phyloP scores from a whole-genome alignment of 1,140 invertebrate genomes.

The Atta texana region DNA sequence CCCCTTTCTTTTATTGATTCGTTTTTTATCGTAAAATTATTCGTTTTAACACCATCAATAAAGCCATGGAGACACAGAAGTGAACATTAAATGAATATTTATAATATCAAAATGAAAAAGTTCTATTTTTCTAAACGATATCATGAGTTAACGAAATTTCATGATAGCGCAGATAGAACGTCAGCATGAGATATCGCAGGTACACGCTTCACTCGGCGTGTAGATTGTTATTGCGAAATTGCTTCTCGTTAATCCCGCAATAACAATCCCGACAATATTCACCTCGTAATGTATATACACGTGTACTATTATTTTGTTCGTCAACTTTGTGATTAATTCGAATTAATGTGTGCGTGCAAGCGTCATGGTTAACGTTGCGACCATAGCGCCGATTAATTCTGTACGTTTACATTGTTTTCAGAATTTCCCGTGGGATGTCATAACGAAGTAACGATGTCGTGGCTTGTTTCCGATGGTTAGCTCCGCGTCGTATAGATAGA shows the following conservation, averaged over 20 bases:
- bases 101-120: neutral
- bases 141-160: neutral
- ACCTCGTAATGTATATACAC: neutral
- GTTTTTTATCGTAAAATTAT: neutral
- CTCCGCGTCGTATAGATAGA: slow-evolving; percentile 1
- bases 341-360: slow-evolving; percentile 5
- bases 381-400: slow-evolving; percentile 33
- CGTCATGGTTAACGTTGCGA: slow-evolving; percentile 19
- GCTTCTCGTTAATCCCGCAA: slow-evolving; percentile 21
- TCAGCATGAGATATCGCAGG: neutral
- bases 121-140: neutral
- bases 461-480: slow-evolving; percentile 4
- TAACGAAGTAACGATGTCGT: slow-evolving; percentile 55
- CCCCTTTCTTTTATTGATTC: too few relatives aligned
- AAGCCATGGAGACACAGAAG: neutral
- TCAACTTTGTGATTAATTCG: slow-evolving; percentile 42
- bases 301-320: neutral
- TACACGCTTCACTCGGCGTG: neutral
- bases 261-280: slow-evolving; percentile 11
- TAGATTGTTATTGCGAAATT: slow-evolving; percentile 7
- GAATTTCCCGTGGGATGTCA: slow-evolving; percentile 64
- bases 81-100: too few relatives aligned
- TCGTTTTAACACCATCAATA: neutral
- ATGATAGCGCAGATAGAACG: too few relatives aligned
- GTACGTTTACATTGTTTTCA: slow-evolving; percentile 53